Evolutionary conservation across 2,888 invertebrate species (phyloP), one percentile per base, ranked within the genome.

Genomic region (Caenorhabditis sp.): DNA sequence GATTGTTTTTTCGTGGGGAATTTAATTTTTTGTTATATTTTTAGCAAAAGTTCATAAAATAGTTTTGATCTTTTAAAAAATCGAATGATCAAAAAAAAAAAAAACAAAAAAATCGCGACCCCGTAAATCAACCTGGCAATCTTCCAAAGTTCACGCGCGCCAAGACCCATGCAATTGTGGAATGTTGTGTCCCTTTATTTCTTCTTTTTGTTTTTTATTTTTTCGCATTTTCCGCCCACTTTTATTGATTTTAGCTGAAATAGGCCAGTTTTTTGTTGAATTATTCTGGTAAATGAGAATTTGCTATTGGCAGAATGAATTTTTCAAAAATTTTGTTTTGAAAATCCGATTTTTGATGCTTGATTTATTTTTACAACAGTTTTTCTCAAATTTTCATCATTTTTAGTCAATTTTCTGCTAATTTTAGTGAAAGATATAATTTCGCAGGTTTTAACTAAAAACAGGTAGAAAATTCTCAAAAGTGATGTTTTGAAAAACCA

Each of bases 371-470:
- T 51, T 23, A 5, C 43, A 24, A 6, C 14, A 53, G 14, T 31
- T 8, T 54, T 58, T 62, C 53, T 51, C 51, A 19, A 19, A 10
- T 61, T 24, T 51, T 61, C 51, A 8, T 43, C 43, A 5, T 21
- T 26, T 58, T 37, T n/a, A n/a, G n/a, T n/a, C n/a, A 24, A 31
- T 37, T 17, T 12, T n/a, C 12, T 64, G 50, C n/a, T n/a, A n/a
- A n/a, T n/a, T 64, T 17, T 43, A 5, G 14, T 43, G 12, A 17
- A 43, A 43, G 14, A 43, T 43, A 17, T 43, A 36, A 5, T 17
- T 43, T 43, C 14, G 43, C 43, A 43, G 43, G 14, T 43, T 17
- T 43, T 17, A 43, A 43, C n/a, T n/a, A n/a, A n/a, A n/a, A n/a
- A n/a, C n/a, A n/a, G n/a, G n/a, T n/a, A n/a, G n/a, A n/a, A n/a